Base-by-base conservation (phyloP, 2,888 invertebrate species). In the Biston stratarius region DNA sequence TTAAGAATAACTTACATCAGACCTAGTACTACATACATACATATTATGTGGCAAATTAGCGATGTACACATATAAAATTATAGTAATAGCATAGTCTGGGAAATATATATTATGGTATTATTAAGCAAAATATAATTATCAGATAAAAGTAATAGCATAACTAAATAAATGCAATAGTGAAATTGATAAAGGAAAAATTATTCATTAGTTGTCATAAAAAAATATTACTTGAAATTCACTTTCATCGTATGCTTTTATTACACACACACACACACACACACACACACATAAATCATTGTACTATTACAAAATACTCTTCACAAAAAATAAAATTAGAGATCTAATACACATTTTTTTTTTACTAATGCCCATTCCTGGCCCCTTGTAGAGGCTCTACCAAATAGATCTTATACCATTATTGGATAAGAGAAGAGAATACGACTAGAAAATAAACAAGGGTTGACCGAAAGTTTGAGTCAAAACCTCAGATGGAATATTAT, bases 311-410 rank as follows among this genome's bases (percentile, higher is more conserved):
- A 70, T 58, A 70, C 53, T 64, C 36, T 65, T 68, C 11, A 65
- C 60, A 67, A 76, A 79, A 78, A 76, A 75, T 76, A 77, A 80
- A 80, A 83, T 77, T 77, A 77, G 87, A 88, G 87, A 88, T 88
- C 87, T 76, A 81, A 81, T 76, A 72, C 64, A 79, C 78, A 81
- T 83, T 2, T 24, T 24, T 82, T 75, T 68, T 71, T 77, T 80
- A 67, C 77, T 81, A 83, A 82, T 80, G 78, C 79, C 79, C 81
- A 76, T 74, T 74, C 67, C 24, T 45, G 45, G 14, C 45, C 14
- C 12, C 0, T 42, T 55, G n/a, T 67, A 64, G 65, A 63, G 40
- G 14, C 42, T 24, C 42, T 49, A 56, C 52, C 67, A 51, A 66
- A 53, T 24, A 58, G 36, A 64, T 24, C 24, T 24, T 24, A 24